phyloP scores from a whole-genome alignment of 2,113 vertebrate species.

The Colossoma macropomum region DNA sequence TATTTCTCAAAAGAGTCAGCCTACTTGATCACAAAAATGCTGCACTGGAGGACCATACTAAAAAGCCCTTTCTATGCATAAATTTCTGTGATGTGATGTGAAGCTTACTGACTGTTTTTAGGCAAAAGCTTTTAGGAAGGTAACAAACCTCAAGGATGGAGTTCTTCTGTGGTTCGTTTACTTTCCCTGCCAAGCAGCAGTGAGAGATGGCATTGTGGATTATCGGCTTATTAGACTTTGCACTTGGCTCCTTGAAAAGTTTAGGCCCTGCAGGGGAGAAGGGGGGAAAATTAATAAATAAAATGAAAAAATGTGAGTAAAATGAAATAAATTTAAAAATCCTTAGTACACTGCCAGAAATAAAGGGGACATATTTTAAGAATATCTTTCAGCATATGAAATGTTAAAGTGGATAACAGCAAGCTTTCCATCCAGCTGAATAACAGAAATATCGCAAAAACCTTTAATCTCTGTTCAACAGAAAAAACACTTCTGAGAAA shows the following conservation, averaged over 20 bases:
- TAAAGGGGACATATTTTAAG: neutral
- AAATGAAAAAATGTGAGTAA: neutral
- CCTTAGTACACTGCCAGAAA: neutral
- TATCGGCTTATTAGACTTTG: constrained; percentile 88
- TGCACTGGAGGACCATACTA: neutral
- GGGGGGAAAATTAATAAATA: too few relatives aligned
- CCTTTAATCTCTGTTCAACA: too few relatives aligned
- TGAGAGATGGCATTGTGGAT: constrained; percentile 88
- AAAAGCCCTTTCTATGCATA: neutral
- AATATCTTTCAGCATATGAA: too few relatives aligned
- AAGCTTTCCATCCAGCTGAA: too few relatives aligned
- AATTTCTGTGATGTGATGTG: neutral
- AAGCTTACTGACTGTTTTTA: too few relatives aligned
- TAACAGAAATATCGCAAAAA: too few relatives aligned
- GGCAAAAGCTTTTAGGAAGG: neutral
- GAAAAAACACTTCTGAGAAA: too few relatives aligned
- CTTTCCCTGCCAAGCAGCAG: constrained; percentile 88
- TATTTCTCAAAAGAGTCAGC: neutral
- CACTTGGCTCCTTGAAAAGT: constrained; percentile 88
- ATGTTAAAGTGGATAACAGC: too few relatives aligned
- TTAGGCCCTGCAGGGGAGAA: constrained; percentile 77
- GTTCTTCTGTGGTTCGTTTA: constrained; percentile 86
- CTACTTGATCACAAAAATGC: too few relatives aligned
- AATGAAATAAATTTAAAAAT: neutral
- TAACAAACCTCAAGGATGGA: constrained; percentile 81